Evolutionary conservation across 2,797 vertebrate genomes (phyloP).

Genomic region (Phaenicophaeus curvirostris): DNA sequence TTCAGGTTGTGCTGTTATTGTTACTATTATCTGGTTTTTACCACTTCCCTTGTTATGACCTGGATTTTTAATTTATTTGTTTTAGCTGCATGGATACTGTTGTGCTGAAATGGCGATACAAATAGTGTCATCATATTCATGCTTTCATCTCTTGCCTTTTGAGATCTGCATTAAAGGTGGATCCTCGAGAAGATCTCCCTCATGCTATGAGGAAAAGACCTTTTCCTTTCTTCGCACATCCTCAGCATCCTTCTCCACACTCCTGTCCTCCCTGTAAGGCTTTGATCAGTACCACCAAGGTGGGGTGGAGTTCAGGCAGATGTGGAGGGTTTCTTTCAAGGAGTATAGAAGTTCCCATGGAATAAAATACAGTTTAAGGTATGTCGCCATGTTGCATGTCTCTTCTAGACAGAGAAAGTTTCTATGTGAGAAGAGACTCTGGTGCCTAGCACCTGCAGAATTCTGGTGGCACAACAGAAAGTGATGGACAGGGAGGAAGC

Average conservation of each 20-base stretch:
- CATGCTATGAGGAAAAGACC: neutral
- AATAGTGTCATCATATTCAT: no score
- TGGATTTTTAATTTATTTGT: neutral
- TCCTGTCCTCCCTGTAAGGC: neutral
- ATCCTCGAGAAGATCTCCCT: neutral
- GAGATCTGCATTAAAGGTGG: neutral
- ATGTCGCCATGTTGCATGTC: neutral
- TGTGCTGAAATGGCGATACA: neutral
- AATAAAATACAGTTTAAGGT: neutral
- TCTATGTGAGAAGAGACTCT: neutral
- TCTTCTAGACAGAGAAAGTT: neutral
- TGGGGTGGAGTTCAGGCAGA: neutral
- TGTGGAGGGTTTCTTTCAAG: neutral
- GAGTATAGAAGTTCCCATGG: neutral
- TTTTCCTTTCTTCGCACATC: neutral
- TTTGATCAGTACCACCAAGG: neutral
- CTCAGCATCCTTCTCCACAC: neutral
- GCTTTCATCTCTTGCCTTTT: neutral
- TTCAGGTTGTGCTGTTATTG: neutral
- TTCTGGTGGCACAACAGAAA: neutral
- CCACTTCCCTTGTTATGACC: neutral
- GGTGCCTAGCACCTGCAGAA: neutral
- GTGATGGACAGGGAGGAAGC: neutral
- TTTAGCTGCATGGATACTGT: neutral
- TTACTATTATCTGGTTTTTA: neutral